phyloP scores from a whole-genome alignment of 2,113 vertebrate species.

The Pituophis catenifer region DNA sequence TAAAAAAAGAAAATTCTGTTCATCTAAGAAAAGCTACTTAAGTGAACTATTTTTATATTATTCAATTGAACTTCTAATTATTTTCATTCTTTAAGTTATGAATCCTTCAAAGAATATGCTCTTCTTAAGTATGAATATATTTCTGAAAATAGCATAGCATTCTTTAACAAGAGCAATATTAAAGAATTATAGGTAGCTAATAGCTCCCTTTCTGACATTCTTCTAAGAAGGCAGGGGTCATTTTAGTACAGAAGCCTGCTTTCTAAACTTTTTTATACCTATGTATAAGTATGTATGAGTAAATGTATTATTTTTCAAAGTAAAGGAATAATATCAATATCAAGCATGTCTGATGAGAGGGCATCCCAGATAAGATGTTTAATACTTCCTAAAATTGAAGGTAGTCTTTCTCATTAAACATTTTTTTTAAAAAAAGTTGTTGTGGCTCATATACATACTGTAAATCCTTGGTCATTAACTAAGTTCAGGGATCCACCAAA shows the following conservation, averaged over 20 bases:
- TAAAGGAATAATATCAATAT: not conserved
- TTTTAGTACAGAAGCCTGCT: not conserved
- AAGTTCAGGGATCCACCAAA: not conserved
- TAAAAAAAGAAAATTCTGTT: not conserved
- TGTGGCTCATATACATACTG: not conserved
- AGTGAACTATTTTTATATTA: not conserved
- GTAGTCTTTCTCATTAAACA: not conserved
- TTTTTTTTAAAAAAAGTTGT: not conserved
- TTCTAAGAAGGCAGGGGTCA: not conserved
- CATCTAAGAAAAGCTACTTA: not conserved
- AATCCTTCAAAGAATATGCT: not conserved
- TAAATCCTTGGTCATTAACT: not conserved
- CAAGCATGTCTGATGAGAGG: not conserved
- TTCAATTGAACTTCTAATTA: not conserved
- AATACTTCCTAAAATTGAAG: not conserved
- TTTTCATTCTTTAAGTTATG: not conserved
- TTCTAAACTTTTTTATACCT: not conserved
- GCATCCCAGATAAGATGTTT: not conserved
- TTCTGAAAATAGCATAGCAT: rapidly evolving
- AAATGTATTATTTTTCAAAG: not conserved
- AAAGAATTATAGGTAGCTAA: not conserved
- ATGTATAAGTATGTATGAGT: no score
- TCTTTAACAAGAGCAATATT: not conserved
- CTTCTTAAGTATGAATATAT: rapidly evolving
- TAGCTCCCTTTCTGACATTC: not conserved